These are phyloP conservation scores for Telmatochromis bifrenatus DNA, from an alignment of 2,113 vertebrate species.

Conservation along the genomic window DNA sequence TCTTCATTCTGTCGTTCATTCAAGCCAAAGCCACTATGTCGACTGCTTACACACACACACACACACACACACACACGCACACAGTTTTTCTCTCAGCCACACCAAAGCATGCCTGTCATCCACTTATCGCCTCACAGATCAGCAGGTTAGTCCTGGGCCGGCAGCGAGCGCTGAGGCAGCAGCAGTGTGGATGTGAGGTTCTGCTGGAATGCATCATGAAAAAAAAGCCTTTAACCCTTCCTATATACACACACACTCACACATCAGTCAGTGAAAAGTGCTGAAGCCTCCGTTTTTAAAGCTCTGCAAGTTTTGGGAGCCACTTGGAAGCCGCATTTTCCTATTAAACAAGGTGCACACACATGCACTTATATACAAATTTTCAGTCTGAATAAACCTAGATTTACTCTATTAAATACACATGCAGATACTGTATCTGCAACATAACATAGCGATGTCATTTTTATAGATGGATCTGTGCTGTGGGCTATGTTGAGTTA, in stretches of 20 bases:
- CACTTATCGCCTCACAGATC: slow-evolving; percentile 47
- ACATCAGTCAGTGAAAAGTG: slow-evolving; percentile 26
- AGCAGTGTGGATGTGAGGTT: slow-evolving; percentile 24
- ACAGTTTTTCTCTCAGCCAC: background rate
- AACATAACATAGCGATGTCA: background rate
- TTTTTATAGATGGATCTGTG: background rate
- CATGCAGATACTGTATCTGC: background rate
- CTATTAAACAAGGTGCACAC: background rate
- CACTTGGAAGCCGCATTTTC: slow-evolving; percentile 29
- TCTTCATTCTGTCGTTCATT: background rate
- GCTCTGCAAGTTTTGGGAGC: slow-evolving; percentile 8
- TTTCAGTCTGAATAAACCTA: background rate
- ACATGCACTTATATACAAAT: background rate
- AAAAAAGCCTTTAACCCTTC: slow-evolving; percentile 18
- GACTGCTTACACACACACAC: background rate
- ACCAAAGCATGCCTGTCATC: slow-evolving; percentile 37
- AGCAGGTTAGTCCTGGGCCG: slow-evolving; percentile 20
- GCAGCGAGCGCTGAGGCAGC: slow-evolving; percentile 55
- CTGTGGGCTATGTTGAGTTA: background rate
- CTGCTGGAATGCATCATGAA: slow-evolving; percentile 32
- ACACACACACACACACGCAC: background rate
- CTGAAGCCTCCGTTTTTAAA: slow-evolving; percentile 41
- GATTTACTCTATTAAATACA: background rate
- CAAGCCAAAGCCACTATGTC: background rate
- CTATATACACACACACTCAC: background rate